Evolutionary conservation across 2,888 invertebrate species (phyloP), one percentile per base, ranked within the genome.

Genomic region (Ferdinandea cuprea): DNA sequence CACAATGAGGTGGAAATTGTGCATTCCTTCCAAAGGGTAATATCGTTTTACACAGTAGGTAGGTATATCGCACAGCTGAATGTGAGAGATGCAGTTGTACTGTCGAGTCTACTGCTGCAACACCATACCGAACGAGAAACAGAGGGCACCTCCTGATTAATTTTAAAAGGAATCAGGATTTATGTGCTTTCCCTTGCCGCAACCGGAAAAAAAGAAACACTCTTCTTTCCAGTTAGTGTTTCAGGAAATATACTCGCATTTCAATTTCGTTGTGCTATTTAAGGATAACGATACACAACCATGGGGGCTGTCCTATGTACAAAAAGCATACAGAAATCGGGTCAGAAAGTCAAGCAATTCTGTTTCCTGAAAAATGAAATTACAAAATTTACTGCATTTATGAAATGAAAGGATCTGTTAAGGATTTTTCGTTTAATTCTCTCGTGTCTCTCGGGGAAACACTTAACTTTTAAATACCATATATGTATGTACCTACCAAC

Each of bases 151-250:
- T 17, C 19, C 44, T 44, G 44, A 44, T 44, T 44, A 44, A 17
- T 44, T 44, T 44, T 44, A 44, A 44, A 25, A 44, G 44, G 44
- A 44, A 44, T 44, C 17, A 19, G 44, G 17, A 44, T 44, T 44
- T 44, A 44, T 44, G 44, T 44, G 9, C 44, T n/a, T 17, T 11
- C 44, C 8, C 15, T 19, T 19, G 9, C 19, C 19, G 8, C 8
- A 3, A 6, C 7, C 19, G 11, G 11, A 44, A 9, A 19, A 19
- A 0, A 9, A 19, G 35, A 35, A 35, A 35, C 3, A 2, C 1
- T 35, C 6, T 19, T 21, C 17, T 44, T 44, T 21, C 9, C 44
- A 17, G 44, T 19, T 44, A 21, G 44, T 19, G 19, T 19, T 44
- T 15, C 19, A 21, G 44, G 11, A 44, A 44, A 44, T 17, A 1